These are phyloP conservation scores for Champsocephalus esox DNA, from an alignment of 2,797 vertebrate species.

Conservation along the genomic window DNA sequence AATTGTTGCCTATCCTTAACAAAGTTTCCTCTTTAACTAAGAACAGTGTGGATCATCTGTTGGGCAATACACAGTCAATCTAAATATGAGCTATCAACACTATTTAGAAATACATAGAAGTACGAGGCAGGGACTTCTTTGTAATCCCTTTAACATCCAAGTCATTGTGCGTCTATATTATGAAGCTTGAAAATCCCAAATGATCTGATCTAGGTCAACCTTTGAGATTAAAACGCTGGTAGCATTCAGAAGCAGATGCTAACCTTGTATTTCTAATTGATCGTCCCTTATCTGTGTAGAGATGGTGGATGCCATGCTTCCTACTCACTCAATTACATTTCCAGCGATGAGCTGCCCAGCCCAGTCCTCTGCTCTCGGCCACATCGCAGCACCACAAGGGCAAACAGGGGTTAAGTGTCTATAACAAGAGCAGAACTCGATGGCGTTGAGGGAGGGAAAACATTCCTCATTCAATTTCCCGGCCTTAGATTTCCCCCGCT, in stretches of 20 bases:
- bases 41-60: too few relatives aligned
- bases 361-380: slow-evolving; percentile 34
- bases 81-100: too few relatives aligned
- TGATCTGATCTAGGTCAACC: slow-evolving; percentile 47
- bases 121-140: slow-evolving; percentile 20
- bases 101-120: slow-evolving; percentile 8
- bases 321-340: slow-evolving; percentile 39
- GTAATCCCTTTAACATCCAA: slow-evolving; percentile 22
- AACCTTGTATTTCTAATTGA: slow-evolving; percentile 52
- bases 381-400: slow-evolving; percentile 37
- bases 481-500: slow-evolving; percentile 25
- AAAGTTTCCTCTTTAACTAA: too few relatives aligned
- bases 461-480: slow-evolving; percentile 28
- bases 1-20: too few relatives aligned
- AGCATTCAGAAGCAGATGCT: slow-evolving; percentile 35
- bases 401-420: slow-evolving; percentile 60
- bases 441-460: slow-evolving; percentile 32
- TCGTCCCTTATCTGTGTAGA: slow-evolving; percentile 23
- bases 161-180: slow-evolving; percentile 14
- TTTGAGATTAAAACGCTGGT: slow-evolving; percentile 41
- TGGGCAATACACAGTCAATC: too few relatives aligned
- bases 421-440: slow-evolving; percentile 44
- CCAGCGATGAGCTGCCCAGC: slow-evolving; percentile 41
- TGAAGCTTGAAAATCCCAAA: slow-evolving; percentile 19
- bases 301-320: slow-evolving; percentile 22